These are phyloP conservation scores for Andricus grossulariae DNA, from an alignment of 1,140 invertebrate species.

Conservation along the genomic window DNA sequence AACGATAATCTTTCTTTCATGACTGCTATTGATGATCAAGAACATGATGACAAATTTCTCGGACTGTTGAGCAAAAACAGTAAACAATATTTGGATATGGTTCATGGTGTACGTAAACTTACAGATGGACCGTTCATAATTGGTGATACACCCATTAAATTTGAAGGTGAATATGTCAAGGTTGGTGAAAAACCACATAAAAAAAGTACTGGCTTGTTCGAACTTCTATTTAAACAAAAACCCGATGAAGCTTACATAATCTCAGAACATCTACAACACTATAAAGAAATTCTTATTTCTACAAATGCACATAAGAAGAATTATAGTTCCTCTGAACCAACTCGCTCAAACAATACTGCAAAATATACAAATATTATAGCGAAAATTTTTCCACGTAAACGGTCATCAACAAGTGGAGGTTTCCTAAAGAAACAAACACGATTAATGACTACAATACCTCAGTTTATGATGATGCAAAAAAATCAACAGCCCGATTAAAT, in stretches of 20 bases:
- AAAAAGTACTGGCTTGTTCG: too few relatives aligned
- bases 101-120: slow-evolving; percentile 22
- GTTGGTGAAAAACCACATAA: not conserved
- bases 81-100: too few relatives aligned
- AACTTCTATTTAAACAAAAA: slow-evolving; percentile 26
- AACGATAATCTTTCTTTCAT: too few relatives aligned
- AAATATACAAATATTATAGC: too few relatives aligned
- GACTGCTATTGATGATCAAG: too few relatives aligned
- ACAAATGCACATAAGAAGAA: slow-evolving; percentile 51
- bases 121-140: slow-evolving; percentile 29
- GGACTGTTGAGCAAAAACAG: too few relatives aligned
- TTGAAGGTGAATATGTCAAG: slow-evolving; percentile 37
- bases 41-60: too few relatives aligned
- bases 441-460: not conserved
- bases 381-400: slow-evolving; percentile 28
- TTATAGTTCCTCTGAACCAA: slow-evolving; percentile 33
- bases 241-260: slow-evolving; percentile 32
- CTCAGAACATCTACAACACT: slow-evolving; percentile 19
- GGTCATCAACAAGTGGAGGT: not conserved
- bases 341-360: slow-evolving; percentile 23
- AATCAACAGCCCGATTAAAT: slow-evolving; percentile 49
- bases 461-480: slow-evolving; percentile 7
- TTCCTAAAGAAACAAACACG: slow-evolving; percentile 2
- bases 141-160: slow-evolving; percentile 38
- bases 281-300: slow-evolving; percentile 42